phyloP scores from a whole-genome alignment of 2,888 invertebrate species.

The Rhopalosiphum nymphaeae region DNA sequence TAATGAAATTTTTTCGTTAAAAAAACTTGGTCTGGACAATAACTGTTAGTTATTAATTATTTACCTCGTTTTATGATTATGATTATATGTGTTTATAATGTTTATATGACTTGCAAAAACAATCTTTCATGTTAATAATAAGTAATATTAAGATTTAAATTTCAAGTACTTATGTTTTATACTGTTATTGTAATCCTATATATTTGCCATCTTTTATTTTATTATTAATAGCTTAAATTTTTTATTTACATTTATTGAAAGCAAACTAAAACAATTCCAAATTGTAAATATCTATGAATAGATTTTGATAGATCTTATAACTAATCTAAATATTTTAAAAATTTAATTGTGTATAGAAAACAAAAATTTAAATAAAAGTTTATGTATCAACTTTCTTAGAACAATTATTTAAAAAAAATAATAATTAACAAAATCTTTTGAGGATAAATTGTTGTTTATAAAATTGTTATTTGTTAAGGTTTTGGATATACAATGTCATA shows the following conservation, averaged over 20 bases:
- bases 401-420: not conserved
- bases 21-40: not conserved
- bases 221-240: not conserved
- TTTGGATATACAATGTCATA: not conserved
- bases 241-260: not conserved
- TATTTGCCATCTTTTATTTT: not conserved
- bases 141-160: not conserved
- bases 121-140: not conserved
- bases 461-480: too few relatives aligned
- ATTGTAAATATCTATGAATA: not conserved
- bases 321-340: not conserved
- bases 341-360: not conserved
- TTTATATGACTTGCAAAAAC: not conserved
- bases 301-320: not conserved
- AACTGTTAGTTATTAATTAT: not conserved
- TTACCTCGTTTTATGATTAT: not conserved
- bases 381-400: not conserved
- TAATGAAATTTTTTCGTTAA: conserved; percentile 28
- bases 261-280: not conserved
- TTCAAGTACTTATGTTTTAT: not conserved
- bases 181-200: not conserved
- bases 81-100: not conserved
- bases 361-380: not conserved
- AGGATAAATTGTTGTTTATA: not conserved
- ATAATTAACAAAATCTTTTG: not conserved